Base-by-base conservation (phyloP, 2,113 vertebrate species). In the Macquaria australasica region DNA sequence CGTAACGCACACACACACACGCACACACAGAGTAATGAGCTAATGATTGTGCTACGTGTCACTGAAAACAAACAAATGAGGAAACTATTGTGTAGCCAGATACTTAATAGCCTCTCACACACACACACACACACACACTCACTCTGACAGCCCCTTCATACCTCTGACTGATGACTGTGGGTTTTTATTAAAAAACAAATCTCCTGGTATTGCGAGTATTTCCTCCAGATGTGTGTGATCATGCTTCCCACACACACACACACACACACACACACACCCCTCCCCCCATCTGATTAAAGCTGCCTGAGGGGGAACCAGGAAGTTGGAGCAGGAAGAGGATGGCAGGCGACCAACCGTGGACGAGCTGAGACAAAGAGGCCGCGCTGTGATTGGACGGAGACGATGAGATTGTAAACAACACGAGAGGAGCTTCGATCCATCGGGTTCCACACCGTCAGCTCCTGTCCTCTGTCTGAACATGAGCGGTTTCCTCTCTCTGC, bases 111-210 rank as follows among this genome's bases (percentile, higher is more conserved):
- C 12, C 28, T 31, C 28, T 31, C 25, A 39, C 41, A 8, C 59
- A 34, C 66, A 48, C 37, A 73, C 71, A 77, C 72, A 84, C 59
- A 73, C 77, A 71, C 25, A 82, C 81, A 68, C 64, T 62, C 41
- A 60, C 43, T 9, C 43, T 9, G 8, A 63, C 56, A 39, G 50
- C n/a, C 70, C 6, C 50, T 6, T 56, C 69, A 64, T 10, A 55
- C 11, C 48, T 71, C 69, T 69, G 73, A 83, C 23, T 60, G 80
- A 82, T 76, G 64, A 53, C 81, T 62, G 16, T 8, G 41, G 37
- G 73, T 31, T 83, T 83, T 83, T 63, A 60, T 76, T 69, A 75
- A 68, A 82, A 74, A 70, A 59, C 34, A 25, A 69, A 71, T 55
- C 73, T 59, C 58, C 81, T 63, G 73, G 73, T 63, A 76, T 60